Conservation (phyloP, 2,113 vertebrate genomes). For the Lamprotornis superbus region DNA sequence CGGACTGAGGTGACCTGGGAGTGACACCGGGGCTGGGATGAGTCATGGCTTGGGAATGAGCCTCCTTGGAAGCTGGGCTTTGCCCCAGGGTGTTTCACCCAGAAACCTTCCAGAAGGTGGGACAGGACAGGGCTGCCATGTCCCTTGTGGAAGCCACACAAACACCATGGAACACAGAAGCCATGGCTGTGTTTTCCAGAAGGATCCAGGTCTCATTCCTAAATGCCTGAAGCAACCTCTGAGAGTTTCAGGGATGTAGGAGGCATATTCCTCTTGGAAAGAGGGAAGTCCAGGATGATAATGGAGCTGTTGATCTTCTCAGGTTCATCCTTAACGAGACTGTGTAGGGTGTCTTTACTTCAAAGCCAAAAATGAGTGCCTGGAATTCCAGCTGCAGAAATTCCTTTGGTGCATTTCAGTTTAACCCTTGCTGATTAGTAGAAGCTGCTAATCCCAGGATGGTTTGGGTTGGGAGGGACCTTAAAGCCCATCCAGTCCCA, state of each 20-base stretch:
- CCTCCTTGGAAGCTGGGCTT: not conserved
- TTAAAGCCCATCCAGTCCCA: not conserved
- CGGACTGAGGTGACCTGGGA: accelerated
- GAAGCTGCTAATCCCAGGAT: not conserved
- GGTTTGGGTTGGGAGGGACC: not conserved
- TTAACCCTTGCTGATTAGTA: accelerated
- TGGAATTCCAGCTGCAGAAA: not conserved
- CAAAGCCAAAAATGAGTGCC: not conserved
- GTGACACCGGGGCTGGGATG: accelerated
- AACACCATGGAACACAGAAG: accelerated
- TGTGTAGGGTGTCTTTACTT: not conserved
- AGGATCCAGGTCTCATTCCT: not conserved
- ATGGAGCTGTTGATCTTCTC: not conserved
- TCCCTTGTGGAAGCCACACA: no score
- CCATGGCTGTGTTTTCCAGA: not conserved
- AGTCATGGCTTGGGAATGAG: not conserved
- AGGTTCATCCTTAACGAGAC: not conserved
- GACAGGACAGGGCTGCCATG: accelerated
- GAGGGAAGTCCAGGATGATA: not conserved
- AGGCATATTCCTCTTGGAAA: not conserved
- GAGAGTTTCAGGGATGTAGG: not conserved
- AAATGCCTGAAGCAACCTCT: not conserved
- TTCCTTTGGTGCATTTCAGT: not conserved
- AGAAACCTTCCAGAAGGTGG: not conserved
- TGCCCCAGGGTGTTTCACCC: not conserved